Percentiles rank a stretch among this genome's conserved stretches.
These are phyloP conservation scores for Cyclophora albipunctata DNA, from an alignment of 2,888 invertebrate genomes.

Conservation along the genomic window DNA sequence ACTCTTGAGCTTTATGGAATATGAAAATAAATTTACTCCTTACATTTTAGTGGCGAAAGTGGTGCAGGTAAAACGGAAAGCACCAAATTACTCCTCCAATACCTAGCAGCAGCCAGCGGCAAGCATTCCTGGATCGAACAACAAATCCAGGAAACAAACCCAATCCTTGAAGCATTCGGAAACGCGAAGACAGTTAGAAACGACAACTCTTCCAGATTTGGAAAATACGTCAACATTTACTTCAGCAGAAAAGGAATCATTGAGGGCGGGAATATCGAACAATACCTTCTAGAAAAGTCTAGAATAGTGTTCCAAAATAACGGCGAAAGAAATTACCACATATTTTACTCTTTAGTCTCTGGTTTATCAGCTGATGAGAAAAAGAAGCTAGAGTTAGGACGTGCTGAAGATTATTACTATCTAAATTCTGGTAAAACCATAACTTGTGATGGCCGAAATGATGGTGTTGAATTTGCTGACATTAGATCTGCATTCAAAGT, in stretches of 20 bases:
- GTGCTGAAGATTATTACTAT: constrained; percentile 85
- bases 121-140: constrained; percentile 98
- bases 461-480: constrained; percentile 89
- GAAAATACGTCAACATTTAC: constrained; percentile 94
- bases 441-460: constrained; percentile 87
- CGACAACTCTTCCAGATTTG: constrained; percentile 97
- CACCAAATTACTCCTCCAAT: constrained; percentile 94
- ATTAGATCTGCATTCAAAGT: constrained; percentile 95
- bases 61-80: constrained; percentile 98
- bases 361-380: constrained; percentile 89
- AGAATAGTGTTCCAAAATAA: constrained; percentile 91
- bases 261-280: constrained; percentile 95
- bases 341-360: constrained; percentile 93
- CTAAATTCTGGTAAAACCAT: constrained; percentile 86
- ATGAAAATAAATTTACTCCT: background rate
- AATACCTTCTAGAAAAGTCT: constrained; percentile 95
- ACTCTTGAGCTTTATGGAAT: too few species aligned
- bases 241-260: constrained; percentile 89
- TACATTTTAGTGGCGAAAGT: constrained; percentile 88
- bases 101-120: constrained; percentile 93
- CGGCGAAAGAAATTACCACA: constrained; percentile 96
- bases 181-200: constrained; percentile 97
- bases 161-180: constrained; percentile 97
- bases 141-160: constrained; percentile 97
- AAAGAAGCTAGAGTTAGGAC: constrained; percentile 82